phyloP scores from a whole-genome alignment of 2,113 vertebrate genomes.

The Orcinus orca region DNA sequence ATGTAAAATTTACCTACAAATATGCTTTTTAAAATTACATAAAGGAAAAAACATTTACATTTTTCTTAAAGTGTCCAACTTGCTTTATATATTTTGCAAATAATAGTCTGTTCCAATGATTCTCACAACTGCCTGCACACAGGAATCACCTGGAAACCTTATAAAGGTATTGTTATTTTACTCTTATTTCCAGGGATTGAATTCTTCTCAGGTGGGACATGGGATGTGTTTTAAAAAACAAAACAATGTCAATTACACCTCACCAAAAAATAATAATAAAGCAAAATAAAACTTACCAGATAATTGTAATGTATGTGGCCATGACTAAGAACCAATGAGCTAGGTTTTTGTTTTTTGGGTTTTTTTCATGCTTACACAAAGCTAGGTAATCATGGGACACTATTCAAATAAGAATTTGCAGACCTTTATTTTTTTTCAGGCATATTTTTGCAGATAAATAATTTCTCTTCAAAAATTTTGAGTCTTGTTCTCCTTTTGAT shows the following conservation, averaged over 20 bases:
- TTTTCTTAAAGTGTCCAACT: background rate
- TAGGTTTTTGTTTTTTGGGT: too few relatives aligned
- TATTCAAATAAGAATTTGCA: background rate
- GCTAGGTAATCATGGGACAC: background rate
- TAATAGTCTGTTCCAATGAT: background rate
- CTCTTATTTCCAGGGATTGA: background rate
- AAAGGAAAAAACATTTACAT: background rate
- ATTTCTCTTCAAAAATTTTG: background rate
- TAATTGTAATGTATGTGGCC: background rate
- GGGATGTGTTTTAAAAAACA: background rate
- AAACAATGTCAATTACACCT: background rate
- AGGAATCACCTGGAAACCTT: background rate
- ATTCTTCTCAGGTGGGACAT: background rate
- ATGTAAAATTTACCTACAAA: background rate
- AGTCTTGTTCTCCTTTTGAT: background rate
- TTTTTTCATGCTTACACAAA: background rate
- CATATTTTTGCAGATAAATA: background rate
- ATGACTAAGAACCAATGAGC: background rate
- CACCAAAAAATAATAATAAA: background rate
- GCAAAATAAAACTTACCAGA: background rate
- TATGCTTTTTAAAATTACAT: background rate
- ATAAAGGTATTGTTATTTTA: background rate
- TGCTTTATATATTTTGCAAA: background rate
- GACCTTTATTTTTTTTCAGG: background rate
- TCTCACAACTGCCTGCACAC: background rate